These are phyloP conservation scores for Nothocercus nigrocapillus DNA, from an alignment of 2,113 vertebrate species.

Conservation along the genomic window DNA sequence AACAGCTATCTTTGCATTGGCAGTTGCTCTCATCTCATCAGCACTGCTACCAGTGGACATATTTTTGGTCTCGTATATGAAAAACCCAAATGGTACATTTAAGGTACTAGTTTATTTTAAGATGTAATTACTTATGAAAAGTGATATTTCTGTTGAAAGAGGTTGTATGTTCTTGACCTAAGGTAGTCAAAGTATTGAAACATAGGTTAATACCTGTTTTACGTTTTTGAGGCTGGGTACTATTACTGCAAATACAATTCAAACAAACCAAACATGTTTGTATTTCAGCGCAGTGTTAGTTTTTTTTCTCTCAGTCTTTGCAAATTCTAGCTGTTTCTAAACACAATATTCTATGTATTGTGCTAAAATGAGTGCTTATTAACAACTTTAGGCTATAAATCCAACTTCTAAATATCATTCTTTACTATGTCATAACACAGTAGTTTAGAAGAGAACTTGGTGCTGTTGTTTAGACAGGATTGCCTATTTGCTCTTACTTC, in stretches of 20 bases:
- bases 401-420: not conserved
- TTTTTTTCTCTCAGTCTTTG: not conserved
- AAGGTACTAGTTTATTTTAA: conserved; percentile 81
- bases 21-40: conserved; percentile 94
- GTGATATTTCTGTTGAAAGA: not conserved
- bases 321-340: fast-evolving
- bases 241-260: not conserved
- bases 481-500: not conserved
- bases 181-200: not conserved
- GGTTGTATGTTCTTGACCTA: not conserved
- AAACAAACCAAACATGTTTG: not conserved
- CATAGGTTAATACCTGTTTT: not conserved
- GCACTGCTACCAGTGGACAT: conserved; percentile 97
- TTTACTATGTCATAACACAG: fast-evolving
- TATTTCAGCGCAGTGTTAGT: not conserved
- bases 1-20: conserved; percentile 94
- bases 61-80: conserved; percentile 98
- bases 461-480: not conserved
- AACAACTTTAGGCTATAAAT: not conserved
- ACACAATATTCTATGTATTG: fast-evolving
- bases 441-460: not conserved
- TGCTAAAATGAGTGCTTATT: not conserved
- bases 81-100: conserved; percentile 95
- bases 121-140: not conserved
- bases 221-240: not conserved